These are phyloP conservation scores for Anabas testudineus DNA, from an alignment of 2,797 vertebrate species.

Conservation along the genomic window DNA sequence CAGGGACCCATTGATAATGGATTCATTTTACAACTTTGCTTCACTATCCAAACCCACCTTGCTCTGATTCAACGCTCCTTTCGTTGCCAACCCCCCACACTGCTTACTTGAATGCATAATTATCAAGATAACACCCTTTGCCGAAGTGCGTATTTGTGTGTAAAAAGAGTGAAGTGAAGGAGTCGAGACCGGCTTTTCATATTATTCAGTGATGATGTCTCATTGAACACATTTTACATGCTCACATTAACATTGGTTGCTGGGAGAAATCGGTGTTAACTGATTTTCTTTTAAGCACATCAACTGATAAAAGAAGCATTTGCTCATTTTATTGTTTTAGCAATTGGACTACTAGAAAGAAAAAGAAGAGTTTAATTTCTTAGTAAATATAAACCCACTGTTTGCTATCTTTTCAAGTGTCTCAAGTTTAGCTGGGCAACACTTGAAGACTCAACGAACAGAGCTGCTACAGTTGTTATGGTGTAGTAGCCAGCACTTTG, in stretches of 20 bases:
- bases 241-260: not conserved
- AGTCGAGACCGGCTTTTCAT: not conserved
- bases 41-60: not conserved
- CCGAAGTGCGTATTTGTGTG: not conserved
- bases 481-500: not conserved
- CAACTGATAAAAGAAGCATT: not conserved
- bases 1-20: not conserved
- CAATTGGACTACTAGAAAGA: not conserved
- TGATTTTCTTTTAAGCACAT: not conserved
- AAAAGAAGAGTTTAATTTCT: not conserved
- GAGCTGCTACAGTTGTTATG: not conserved
- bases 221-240: not conserved
- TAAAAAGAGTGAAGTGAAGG: not conserved
- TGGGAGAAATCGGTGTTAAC: not conserved
- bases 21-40: conserved; percentile 17
- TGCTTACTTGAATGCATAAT: conserved; percentile 34
- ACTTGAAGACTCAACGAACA: not conserved
- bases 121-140: conserved; percentile 14
- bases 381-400: not conserved
- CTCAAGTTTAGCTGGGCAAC: not conserved
- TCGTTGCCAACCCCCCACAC: conserved; percentile 11
- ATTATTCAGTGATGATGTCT: conserved; percentile 24
- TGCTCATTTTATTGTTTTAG: not conserved
- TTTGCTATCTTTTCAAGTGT: not conserved
- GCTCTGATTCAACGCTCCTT: conserved; percentile 1